A percentile compares a stretch with the other conserved stretches of the same genome.
phyloP scores from a whole-genome alignment of 2,113 vertebrate species.

The Scatophagus argus region DNA sequence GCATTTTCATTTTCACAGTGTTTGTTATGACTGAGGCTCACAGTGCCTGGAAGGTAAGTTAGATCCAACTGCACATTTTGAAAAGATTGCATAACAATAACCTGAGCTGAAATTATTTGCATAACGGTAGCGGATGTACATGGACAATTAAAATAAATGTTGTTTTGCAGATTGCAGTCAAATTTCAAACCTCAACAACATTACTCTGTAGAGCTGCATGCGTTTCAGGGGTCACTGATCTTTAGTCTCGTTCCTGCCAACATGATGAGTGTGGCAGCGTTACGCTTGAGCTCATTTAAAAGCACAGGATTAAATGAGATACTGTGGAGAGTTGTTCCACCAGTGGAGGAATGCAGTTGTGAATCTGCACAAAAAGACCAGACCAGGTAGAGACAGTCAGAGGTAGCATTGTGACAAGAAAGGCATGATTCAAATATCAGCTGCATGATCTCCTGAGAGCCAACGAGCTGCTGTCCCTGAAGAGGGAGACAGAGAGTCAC shows the following conservation, averaged over 20 bases:
- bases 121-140: too few species aligned
- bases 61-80: background rate
- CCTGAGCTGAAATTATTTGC: too few species aligned
- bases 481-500: slow-evolving; percentile 80
- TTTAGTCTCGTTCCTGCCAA: background rate
- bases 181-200: too few species aligned
- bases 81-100: background rate
- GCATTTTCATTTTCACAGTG: too few species aligned
- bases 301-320: background rate
- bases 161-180: too few species aligned
- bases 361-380: background rate
- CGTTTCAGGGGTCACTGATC: background rate
- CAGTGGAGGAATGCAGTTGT: background rate
- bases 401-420: background rate
- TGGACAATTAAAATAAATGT: background rate
- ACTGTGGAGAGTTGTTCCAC: background rate
- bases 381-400: background rate
- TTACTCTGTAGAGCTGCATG: background rate
- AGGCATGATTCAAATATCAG: background rate
- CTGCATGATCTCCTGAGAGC: slow-evolving; percentile 7
- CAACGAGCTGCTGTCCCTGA: slow-evolving; percentile 58
- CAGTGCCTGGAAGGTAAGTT: background rate
- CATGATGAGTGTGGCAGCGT: slow-evolving; percentile 1
- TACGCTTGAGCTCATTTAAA: slow-evolving; percentile 28
- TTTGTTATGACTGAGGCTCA: background rate